A percentile compares a stretch with the other conserved stretches of the same genome.
These are phyloP conservation scores for Gryllus bimaculatus DNA, from an alignment of 1,140 invertebrate species.

Conservation along the genomic window DNA sequence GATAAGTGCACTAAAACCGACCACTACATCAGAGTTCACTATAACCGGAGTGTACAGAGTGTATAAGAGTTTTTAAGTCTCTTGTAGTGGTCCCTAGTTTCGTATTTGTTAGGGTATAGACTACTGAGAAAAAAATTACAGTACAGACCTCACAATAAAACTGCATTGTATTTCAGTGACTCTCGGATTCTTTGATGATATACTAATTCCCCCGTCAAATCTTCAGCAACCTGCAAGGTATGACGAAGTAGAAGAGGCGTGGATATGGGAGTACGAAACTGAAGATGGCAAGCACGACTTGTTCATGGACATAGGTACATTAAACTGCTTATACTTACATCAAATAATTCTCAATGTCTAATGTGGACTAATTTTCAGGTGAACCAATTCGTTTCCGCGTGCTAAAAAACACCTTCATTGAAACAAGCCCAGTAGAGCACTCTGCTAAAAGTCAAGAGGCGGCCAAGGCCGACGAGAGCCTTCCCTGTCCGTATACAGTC, in stretches of 20 bases:
- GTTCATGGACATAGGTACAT: conserved; percentile 70
- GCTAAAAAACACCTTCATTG: conserved; percentile 76
- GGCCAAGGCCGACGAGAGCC: neutral
- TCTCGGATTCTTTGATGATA: conserved; percentile 92
- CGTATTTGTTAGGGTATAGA: no score
- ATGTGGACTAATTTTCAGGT: conserved; percentile 43
- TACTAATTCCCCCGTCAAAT: conserved; percentile 76
- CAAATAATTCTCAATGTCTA: neutral
- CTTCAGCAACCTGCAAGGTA: conserved; percentile 86
- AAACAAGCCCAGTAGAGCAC: conserved; percentile 52
- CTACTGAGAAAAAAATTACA: no score
- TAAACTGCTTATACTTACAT: neutral
- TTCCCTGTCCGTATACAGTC: neutral
- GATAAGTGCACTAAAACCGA: no score
- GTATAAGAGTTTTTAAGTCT: no score
- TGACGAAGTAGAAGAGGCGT: conserved; percentile 86
- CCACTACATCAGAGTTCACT: no score
- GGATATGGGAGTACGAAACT: conserved; percentile 90
- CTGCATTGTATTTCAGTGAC: conserved; percentile 48
- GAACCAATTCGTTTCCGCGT: conserved; percentile 86
- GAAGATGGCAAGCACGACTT: conserved; percentile 80
- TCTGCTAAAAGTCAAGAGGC: neutral
- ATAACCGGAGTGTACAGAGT: no score
- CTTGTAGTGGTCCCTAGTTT: no score
- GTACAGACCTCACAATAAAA: no score